Base-by-base conservation (phyloP, 2,113 vertebrate genomes). In the Paradoxurus hermaphroditus region DNA sequence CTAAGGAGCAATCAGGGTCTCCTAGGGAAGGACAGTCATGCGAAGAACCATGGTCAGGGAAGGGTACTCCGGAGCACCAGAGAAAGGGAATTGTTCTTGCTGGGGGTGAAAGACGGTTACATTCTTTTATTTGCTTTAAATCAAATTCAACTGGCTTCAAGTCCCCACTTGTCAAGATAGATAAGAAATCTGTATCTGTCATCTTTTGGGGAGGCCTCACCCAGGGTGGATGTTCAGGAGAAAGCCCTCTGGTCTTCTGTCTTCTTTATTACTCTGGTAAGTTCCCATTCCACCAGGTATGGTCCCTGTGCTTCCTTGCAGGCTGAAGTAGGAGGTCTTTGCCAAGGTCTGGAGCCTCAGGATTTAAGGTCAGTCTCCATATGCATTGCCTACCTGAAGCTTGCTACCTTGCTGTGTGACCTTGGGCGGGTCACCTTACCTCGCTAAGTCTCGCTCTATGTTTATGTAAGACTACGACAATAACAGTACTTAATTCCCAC, bases 61-160 rank as follows among this genome's bases (percentile, higher is more conserved):
- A 56, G 41, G 56, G 46, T 13, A 27, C 1, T 51, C 67, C 36
- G 59, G 23, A 94, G 29, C 56, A 70, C 7, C n/a, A n/a, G 83
- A 29, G 81, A 75, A 90, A 94, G 94, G 68, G 63, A 63, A 88
- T 89, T 7, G 14, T 49, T 96, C 44, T 96, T 88, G 82, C 44
- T 85, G 44, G 39, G 25, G 4, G 39, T 19, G 6, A 73, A 91
- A 88, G 46, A 7, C 68, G 81, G 67, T 84, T 90, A 88, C 34
- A 29, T 87, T 84, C 65, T 79, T 95, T 88, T 91, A 87, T 72
- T 65, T 84, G 46, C 15, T 72, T 68, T 51, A 49, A 79, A 78
- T 78, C 51, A 87, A 67, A 78, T 63, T 77, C 93, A 93, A 70
- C 81, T 96, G 53, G 39, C 91, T 86, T 46, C 83, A 85, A 75